Base-by-base conservation (phyloP, 2,797 vertebrate genomes). In the Neomorphus geoffroyi region DNA sequence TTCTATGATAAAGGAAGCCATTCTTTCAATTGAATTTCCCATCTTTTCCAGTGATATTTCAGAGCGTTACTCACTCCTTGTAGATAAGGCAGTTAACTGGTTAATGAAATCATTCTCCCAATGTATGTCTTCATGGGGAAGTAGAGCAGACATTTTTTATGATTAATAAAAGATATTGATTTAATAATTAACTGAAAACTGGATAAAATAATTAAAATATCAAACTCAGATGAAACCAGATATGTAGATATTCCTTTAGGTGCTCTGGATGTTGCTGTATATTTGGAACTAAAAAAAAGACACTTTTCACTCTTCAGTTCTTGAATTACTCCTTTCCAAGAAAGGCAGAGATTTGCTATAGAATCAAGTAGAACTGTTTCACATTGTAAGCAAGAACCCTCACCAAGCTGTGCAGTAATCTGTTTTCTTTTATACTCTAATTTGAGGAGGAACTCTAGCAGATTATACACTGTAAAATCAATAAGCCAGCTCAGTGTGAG, bases 391-490 rank as follows among this genome's bases (percentile, higher is more conserved):
- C 53, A 92, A 71, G 88, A 88, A 43, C 35, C 26, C 30, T 93
- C 41, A 65, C 60, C 48, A 94, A 82, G 46, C 67, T 94, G 45
- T 53, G 50, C 78, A 84, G 61, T 93, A 95, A 82, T 92, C 77
- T 93, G 28, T 93, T 92, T 92, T 66, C 41, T 91, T 95, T 77
- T 90, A 14, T 88, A 32, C 50, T 79, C 33, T 70, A 86, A 73
- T 96, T 92, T 80, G 41, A 84, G 43, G 48, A 80, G 65, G 54
- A 91, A 77, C 33, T 90, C 46, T 75, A 94, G 67, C 62, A 89
- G 92, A 92, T 96, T 97, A 95, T 80, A 51, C 79, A 84, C 60
- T 85, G 53, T 80, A 54, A 92, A 94, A 88, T 72, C 87, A 92
- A 2, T 88, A 86, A 66, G 26, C 45, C 57, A 94, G 28, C 60